Evolutionary conservation across 2,113 vertebrate species (phyloP), one percentile per base, ranked within the genome.

Genomic region (Dromaius novaehollandiae): DNA sequence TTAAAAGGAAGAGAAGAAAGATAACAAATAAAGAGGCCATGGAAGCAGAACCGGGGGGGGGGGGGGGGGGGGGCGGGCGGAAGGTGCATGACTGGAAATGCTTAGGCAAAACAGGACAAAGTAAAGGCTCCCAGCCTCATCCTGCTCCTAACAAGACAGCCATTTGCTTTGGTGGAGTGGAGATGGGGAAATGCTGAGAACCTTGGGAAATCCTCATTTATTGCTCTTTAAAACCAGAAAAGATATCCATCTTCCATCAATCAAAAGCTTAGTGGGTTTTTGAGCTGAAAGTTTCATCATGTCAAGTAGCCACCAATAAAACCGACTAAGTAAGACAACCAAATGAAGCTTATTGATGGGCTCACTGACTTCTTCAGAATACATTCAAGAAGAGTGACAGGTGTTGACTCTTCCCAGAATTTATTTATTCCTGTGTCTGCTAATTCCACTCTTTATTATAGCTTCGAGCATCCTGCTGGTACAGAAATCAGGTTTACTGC

Each of bases 1-100:
- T 93, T 95, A 93, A 80, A 90, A 74, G 6, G 44, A 93, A 93
- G 51, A 81, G 24, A 85, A 85, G 53, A 92, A 92, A 75, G 36
- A 68, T 65, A 81, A 92, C 71, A 89, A 95, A 96, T 74, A 89
- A 88, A 88, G 11, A 36, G 34, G 34, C 50, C 53, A 53, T 1
- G 2, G 42, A 87, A 82, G 24, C 32, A 82, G 36, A 58, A 28
- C 19, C 60, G 78, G 15, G 5, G 13, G 95, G 32, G 38, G 38
- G 38, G 38, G 13, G 95, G 32, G 38, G 15, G 5, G 13, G 95
- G 32, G 38, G 38, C 7, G 38, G 13, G 95, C 28, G 38, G 68
- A 88, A 85, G 50, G 81, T 61, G 28, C 71, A 38, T 56, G 25
- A 28, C 20, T 75, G 56, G 38, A 93, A 74, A 71, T n/a, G 36